Conservation (phyloP, 2,797 vertebrate genomes). For the Pangasius mekongensis region DNA sequence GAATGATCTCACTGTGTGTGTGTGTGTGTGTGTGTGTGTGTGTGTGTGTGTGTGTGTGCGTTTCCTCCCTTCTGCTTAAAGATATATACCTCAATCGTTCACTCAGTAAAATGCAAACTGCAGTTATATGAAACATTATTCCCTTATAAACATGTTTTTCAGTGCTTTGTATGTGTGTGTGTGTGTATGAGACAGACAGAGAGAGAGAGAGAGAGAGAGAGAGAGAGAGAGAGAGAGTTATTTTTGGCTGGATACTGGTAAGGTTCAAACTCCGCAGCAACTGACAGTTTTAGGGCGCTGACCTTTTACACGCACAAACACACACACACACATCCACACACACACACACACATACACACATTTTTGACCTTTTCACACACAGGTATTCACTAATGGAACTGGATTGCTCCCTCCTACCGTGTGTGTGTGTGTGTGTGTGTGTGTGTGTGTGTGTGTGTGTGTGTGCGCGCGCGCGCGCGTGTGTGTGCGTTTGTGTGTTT, state of each 20-base stretch:
- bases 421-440: conserved; percentile 33
- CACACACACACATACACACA: conserved; percentile 28
- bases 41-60: conserved; percentile 6
- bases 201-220: background rate
- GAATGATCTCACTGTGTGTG: background rate
- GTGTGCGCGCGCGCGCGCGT: conserved; percentile 23
- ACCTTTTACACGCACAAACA: conserved; percentile 43
- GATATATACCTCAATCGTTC: background rate
- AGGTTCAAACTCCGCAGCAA: conserved; percentile 7
- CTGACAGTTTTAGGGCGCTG: conserved; percentile 49
- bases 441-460: conserved; percentile 23
- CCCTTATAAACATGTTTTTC: background rate
- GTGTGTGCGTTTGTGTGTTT: background rate
- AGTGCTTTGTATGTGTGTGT: background rate
- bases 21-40: background rate
- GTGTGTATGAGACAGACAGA: background rate
- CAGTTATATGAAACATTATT: too few species aligned
- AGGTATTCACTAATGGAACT: conserved; percentile 37
- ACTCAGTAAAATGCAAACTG: background rate
- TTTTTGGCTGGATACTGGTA: conserved; percentile 10
- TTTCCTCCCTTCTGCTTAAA: background rate
- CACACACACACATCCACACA: conserved; percentile 46
- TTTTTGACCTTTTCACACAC: conserved; percentile 55
- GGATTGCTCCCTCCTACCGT: conserved; percentile 28
- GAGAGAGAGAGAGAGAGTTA: too few species aligned